A percentile compares a stretch with the other conserved stretches of the same genome.
Conservation (phyloP, 2,888 invertebrate genomes). For the Eristalinus aeneus region DNA sequence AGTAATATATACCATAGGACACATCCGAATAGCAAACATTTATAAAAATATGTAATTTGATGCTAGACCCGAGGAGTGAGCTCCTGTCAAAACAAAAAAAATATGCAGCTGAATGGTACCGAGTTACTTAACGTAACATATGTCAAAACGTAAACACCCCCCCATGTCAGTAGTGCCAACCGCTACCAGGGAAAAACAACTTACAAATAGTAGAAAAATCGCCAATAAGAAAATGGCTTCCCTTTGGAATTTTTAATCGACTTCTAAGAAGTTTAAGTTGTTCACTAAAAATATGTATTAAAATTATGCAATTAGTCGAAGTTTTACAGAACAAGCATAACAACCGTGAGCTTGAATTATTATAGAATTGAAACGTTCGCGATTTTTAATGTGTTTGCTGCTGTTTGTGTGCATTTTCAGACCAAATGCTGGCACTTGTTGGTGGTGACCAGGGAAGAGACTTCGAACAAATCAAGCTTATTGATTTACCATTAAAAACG, state of each 20-base stretch:
- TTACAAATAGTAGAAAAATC: conserved; percentile 36
- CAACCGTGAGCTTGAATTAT: conserved; percentile 19
- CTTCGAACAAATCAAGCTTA: conserved; percentile 53
- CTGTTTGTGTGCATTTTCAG: conserved; percentile 10
- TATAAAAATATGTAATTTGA: not conserved
- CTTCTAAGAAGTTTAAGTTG: conserved; percentile 1
- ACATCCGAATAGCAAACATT: too few relatives aligned
- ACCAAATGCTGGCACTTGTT: conserved; percentile 64
- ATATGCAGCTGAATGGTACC: not conserved
- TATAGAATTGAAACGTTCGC: not conserved
- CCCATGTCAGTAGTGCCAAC: conserved; percentile 30
- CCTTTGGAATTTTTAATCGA: conserved; percentile 57
- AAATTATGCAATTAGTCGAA: conserved; percentile 17
- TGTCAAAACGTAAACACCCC: conserved; percentile 4
- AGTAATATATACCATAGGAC: too few relatives aligned
- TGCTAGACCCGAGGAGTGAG: too few relatives aligned
- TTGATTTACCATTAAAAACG: conserved; percentile 61
- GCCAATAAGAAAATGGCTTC: conserved; percentile 67
- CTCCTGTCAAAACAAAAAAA: too few relatives aligned
- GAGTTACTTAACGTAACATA: not conserved
- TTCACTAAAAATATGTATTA: conserved; percentile 15
- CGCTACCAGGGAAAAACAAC: not conserved
- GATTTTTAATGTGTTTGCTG: not conserved
- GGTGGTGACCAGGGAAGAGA: conserved; percentile 54
- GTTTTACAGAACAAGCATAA: not conserved